phyloP scores from a whole-genome alignment of 2,797 vertebrate species.

The Molossus molossus region DNA sequence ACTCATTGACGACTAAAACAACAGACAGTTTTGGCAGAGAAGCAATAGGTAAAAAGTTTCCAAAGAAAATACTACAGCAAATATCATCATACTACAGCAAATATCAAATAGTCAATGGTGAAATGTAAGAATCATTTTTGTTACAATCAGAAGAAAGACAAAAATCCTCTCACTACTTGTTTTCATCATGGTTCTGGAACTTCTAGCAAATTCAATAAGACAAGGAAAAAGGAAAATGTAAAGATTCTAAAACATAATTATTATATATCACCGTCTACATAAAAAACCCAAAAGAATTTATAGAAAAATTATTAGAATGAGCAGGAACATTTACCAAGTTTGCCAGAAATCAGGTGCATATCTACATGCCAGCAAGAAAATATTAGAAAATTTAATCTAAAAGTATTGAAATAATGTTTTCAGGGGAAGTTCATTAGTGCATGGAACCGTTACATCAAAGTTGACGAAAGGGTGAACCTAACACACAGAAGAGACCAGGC shows the following conservation, averaged over 20 bases:
- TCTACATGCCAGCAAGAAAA: background rate
- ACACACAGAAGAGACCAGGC: background rate
- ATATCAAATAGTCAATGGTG: background rate
- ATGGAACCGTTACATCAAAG: background rate
- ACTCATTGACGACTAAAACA: background rate
- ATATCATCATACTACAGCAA: background rate
- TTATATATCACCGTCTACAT: background rate
- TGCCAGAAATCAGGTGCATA: background rate
- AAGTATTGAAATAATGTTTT: background rate
- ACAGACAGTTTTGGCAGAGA: background rate
- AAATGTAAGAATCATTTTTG: background rate
- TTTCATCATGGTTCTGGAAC: background rate
- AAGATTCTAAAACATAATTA: background rate
- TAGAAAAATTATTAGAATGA: background rate
- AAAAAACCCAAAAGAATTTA: background rate
- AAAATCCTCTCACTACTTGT: background rate
- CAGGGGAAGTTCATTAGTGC: background rate
- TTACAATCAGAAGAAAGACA: background rate
- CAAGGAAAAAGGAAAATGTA: background rate
- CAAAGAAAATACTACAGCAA: background rate
- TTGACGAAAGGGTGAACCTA: background rate
- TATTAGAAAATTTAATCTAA: slow-evolving; percentile 26
- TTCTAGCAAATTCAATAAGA: background rate
- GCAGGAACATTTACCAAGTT: background rate
- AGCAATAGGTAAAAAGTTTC: background rate